Evolutionary conservation across 2,888 invertebrate genomes (phyloP), one percentile per base, ranked within the genome.

Genomic region (Drosophila paracracens): DNA sequence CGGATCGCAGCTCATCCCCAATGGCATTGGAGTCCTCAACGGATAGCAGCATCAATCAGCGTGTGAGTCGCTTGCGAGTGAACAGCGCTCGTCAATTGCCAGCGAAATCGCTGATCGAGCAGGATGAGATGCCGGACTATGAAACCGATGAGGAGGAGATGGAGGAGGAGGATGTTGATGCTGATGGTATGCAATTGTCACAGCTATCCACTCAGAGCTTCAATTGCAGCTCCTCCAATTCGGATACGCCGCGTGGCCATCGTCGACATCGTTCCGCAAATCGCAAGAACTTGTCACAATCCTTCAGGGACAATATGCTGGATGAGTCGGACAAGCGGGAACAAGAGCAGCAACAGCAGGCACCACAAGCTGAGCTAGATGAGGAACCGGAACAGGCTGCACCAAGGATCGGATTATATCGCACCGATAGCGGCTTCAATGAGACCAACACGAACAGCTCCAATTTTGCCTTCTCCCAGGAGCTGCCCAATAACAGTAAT

Each of bases 211-310:
- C 81, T 10, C 74, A 84, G 2, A 91, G 91, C 38, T 82, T 84
- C 11, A 91, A 85, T 60, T 91, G 88, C 13, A 89, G 90, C 48
- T 91, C 91, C 1, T 91, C 91, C 6, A 90, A 89, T 51, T 88
- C 85, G 1, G 92, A 92, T 57, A 93, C 93, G 0, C 93, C 93
- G 11, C 88, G 91, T 7, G 76, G 91, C 13, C 91, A 91, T 62
- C 88, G 91, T 2, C 85, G 92, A 40, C 87, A 89, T 16, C 90
- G 91, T 18, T 92, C 92, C 1, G 92, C 92, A 0, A 92, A 91
- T 79, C 91, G 93, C 11, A 93, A 93, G 81, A 93, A 93, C 81
- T 77, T 93, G 2, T 93, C 93, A n/a, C 91, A 91, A 74, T 93
- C 93, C 0, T 93, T 93, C 57, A 88, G 90, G 13, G 84, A 83